phyloP scores from a whole-genome alignment of 2,797 vertebrate species.

The Coendou prehensilis region DNA sequence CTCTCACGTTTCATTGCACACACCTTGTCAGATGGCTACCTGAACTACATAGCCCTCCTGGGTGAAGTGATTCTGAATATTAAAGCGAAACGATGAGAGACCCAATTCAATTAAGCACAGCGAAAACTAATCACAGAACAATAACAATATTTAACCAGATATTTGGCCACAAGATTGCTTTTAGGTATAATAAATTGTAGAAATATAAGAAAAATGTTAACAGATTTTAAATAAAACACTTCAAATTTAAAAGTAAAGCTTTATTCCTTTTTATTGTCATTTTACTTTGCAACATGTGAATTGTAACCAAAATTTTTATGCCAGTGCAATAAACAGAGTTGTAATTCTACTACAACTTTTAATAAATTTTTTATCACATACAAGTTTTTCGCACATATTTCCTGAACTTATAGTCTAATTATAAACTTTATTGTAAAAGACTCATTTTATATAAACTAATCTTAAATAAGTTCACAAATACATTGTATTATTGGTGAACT shows the following conservation, averaged over 20 bases:
- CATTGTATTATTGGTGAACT: not conserved
- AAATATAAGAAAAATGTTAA: not conserved
- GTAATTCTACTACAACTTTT: not conserved
- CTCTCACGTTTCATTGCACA: not conserved
- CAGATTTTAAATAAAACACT: not conserved
- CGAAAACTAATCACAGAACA: not conserved
- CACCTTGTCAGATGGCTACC: not conserved
- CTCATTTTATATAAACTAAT: not conserved
- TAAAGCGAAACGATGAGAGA: not conserved
- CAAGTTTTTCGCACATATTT: not conserved
- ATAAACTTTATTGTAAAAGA: not conserved
- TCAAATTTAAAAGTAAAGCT: not conserved
- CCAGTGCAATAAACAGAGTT: not conserved
- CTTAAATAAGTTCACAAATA: not conserved
- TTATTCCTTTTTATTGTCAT: not conserved
- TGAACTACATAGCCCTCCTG: not conserved
- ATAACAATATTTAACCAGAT: not conserved
- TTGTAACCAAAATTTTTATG: not conserved
- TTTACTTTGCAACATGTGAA: not conserved
- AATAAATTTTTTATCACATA: not conserved
- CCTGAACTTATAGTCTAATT: not conserved
- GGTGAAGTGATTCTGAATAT: not conserved
- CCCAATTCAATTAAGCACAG: not conserved
- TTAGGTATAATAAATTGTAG: not conserved
- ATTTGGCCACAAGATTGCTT: not conserved